These are phyloP conservation scores for Helicoverpa zea DNA, from an alignment of 1,140 invertebrate genomes.

Conservation along the genomic window DNA sequence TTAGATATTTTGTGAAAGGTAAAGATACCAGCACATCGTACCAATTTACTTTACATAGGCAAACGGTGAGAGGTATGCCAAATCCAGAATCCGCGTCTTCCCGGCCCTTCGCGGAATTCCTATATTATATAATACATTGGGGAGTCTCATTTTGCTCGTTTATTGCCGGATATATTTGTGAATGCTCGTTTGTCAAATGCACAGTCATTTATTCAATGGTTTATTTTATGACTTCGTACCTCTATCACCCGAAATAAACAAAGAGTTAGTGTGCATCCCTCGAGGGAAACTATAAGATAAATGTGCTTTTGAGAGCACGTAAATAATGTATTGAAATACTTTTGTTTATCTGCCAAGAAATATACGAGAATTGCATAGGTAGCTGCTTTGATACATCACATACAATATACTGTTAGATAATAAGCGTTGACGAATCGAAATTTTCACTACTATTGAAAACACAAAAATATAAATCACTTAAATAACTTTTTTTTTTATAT, in stretches of 20 bases:
- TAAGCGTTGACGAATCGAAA: too few relatives aligned
- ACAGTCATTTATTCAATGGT: slow-evolving; percentile 85
- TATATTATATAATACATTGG: slow-evolving; percentile 84
- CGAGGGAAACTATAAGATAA: slow-evolving; percentile 53
- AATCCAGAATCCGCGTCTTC: slow-evolving; percentile 78
- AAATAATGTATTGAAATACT: slow-evolving; percentile 45
- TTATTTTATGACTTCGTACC: slow-evolving; percentile 77
- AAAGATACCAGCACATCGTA: slow-evolving; percentile 45
- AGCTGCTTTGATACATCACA: not conserved
- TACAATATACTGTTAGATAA: too few relatives aligned
- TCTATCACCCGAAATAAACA: slow-evolving; percentile 61
- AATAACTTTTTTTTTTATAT: not conserved
- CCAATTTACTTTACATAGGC: slow-evolving; percentile 60
- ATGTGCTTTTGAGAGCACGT: slow-evolving; percentile 50
- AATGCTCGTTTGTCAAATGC: slow-evolving; percentile 86
- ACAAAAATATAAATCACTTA: too few relatives aligned
- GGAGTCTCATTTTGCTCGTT: slow-evolving; percentile 84
- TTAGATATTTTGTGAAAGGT: not conserved
- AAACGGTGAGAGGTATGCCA: slow-evolving; percentile 70
- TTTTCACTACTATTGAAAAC: too few relatives aligned
- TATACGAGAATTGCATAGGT: not conserved
- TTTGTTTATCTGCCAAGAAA: not conserved
- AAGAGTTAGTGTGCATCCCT: slow-evolving; percentile 58
- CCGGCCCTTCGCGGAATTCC: slow-evolving; percentile 76
- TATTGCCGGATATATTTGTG: slow-evolving; percentile 82